Conservation (phyloP, 2,888 invertebrate genomes). For the Temnothorax ravouxi region DNA sequence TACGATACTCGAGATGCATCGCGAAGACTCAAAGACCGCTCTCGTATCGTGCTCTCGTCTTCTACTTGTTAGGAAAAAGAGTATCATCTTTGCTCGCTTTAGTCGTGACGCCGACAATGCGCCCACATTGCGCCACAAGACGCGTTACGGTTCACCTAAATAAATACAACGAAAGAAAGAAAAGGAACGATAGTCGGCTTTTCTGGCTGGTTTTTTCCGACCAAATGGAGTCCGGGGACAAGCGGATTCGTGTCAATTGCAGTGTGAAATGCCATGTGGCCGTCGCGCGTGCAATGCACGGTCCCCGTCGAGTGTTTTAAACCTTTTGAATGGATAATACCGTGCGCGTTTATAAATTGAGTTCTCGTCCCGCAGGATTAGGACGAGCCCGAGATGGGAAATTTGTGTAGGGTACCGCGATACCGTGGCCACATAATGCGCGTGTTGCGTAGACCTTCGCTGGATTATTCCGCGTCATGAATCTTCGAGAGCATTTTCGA, state of each 20-base stretch:
- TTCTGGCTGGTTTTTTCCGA: slow-evolving; percentile 26
- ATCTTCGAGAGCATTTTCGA: slow-evolving; percentile 69
- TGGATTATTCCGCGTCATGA: slow-evolving; percentile 81
- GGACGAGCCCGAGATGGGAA: slow-evolving; percentile 76
- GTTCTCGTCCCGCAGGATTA: slow-evolving; percentile 82
- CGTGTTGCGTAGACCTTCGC: slow-evolving; percentile 73
- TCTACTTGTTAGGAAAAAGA: slow-evolving; percentile 32
- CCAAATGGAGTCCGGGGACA: slow-evolving; percentile 29
- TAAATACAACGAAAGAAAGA: slow-evolving; percentile 6
- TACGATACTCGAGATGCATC: slow-evolving; percentile 77
- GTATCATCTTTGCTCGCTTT: slow-evolving; percentile 25
- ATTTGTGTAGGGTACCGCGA: slow-evolving; percentile 76
- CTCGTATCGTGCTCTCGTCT: slow-evolving; percentile 56
- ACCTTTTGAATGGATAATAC: slow-evolving; percentile 81
- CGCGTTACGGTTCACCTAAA: slow-evolving; percentile 21
- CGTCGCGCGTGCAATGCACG: slow-evolving; percentile 67
- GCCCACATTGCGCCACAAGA: slow-evolving; percentile 39
- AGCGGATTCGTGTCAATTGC: slow-evolving; percentile 74
- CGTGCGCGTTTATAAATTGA: slow-evolving; percentile 82
- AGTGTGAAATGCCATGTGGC: slow-evolving; percentile 80
- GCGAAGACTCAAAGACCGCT: slow-evolving; percentile 69
- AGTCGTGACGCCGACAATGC: slow-evolving; percentile 22
- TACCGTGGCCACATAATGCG: slow-evolving; percentile 66
- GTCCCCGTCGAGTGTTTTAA: slow-evolving; percentile 80
- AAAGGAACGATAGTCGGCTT: slow-evolving; percentile 11